Percentiles rank a stretch among this genome's conserved stretches.
Evolutionary conservation across 2,888 invertebrate species (phyloP).

Genomic region (Pseudanteris insignis): DNA sequence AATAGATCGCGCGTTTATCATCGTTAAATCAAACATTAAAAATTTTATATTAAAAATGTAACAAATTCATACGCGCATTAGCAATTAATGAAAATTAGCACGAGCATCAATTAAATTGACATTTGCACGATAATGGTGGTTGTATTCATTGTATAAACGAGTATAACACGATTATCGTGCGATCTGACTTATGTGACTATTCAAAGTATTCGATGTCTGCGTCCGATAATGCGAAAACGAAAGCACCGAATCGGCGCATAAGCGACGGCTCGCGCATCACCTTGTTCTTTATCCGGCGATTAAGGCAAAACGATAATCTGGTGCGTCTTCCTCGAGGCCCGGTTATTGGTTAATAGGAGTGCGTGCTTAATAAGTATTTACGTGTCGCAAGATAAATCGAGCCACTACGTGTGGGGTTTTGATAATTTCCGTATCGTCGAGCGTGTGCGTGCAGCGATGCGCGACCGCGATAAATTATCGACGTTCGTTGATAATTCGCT

Average conservation of each 20-base stretch:
- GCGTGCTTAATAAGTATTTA: conserved; percentile 61
- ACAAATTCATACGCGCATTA: neutral
- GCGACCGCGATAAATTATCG: conserved; percentile 47
- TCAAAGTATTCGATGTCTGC: conserved; percentile 32
- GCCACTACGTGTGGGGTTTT: conserved; percentile 57
- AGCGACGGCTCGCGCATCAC: conserved; percentile 41
- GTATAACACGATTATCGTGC: conserved; percentile 29
- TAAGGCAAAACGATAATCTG: conserved; percentile 46
- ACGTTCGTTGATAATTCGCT: conserved; percentile 44
- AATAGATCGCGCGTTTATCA: too few relatives aligned
- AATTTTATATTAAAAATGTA: too few relatives aligned
- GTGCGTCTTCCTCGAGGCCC: conserved; percentile 39
- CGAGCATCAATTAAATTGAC: conserved; percentile 4
- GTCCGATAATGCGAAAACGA: conserved; percentile 30
- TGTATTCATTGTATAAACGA: conserved; percentile 14
- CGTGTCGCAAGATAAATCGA: conserved; percentile 60
- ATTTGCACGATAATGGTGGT: conserved; percentile 6
- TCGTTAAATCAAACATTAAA: too few relatives aligned
- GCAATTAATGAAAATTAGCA: conserved; percentile 30
- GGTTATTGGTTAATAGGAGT: conserved; percentile 50
- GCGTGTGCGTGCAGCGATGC: conserved; percentile 50
- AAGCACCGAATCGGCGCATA: conserved; percentile 17
- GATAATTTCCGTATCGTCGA: conserved; percentile 49
- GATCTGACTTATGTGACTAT: conserved; percentile 32
- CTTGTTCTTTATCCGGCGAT: conserved; percentile 44